These are phyloP conservation scores for Lepeophtheirus nordmannii DNA, from an alignment of 2,888 invertebrate genomes.

Conservation along the genomic window DNA sequence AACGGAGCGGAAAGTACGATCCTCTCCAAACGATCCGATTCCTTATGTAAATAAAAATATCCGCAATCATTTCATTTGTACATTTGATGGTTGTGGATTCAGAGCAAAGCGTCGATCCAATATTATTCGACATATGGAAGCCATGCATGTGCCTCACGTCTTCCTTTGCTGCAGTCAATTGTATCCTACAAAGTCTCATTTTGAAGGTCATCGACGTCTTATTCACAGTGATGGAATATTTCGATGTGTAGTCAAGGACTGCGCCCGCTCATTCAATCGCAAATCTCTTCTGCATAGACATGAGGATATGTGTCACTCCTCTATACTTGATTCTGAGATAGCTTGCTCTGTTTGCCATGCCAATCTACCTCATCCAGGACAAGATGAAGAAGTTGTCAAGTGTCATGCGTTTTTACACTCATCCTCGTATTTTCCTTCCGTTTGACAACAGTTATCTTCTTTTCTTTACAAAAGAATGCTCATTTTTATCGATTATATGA, in stretches of 20 bases:
- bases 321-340: not conserved
- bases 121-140: not conserved
- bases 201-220: not conserved
- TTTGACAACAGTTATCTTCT: too few species aligned
- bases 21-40: not conserved
- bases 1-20: not conserved
- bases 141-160: not conserved
- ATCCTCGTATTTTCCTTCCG: not conserved
- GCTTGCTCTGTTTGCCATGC: not conserved
- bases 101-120: not conserved
- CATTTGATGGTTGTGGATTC: not conserved
- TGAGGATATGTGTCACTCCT: not conserved
- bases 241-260: not conserved
- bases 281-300: not conserved
- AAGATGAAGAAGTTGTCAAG: not conserved
- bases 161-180: not conserved
- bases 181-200: not conserved
- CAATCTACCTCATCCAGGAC: not conserved
- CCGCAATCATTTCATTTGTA: not conserved
- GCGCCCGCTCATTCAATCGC: not conserved
- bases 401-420: not conserved
- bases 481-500: too few species aligned
- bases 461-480: too few species aligned
- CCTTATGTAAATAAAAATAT: not conserved
- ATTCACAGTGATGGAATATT: not conserved